Conservation (phyloP, 2,797 vertebrate genomes). For the Leuciscus waleckii region DNA sequence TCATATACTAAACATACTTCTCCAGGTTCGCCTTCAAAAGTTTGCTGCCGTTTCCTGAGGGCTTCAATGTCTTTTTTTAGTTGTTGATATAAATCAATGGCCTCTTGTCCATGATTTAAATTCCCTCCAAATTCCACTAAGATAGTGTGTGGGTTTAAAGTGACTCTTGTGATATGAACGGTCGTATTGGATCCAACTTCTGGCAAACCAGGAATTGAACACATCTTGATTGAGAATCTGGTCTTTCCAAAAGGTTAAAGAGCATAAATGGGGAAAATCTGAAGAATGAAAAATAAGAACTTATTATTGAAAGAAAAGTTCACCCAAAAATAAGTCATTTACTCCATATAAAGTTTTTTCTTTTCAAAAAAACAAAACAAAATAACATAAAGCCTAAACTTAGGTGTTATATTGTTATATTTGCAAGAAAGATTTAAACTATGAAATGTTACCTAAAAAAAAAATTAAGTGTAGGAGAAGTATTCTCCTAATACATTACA, state of each 20-base stretch:
- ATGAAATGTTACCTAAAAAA: too few species aligned
- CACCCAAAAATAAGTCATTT: not conserved
- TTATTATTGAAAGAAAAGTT: not conserved
- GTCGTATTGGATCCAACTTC: conserved; percentile 71
- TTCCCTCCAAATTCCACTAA: conserved; percentile 85
- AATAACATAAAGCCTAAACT: not conserved
- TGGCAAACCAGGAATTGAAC: conserved; percentile 67
- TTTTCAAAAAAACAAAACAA: too few species aligned
- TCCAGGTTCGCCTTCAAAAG: conserved; percentile 74
- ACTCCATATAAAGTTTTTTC: not conserved
- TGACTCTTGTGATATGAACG: conserved; percentile 80
- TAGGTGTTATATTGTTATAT: not conserved
- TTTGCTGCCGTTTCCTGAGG: conserved; percentile 66
- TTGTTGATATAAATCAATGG: conserved; percentile 63
- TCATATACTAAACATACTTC: conserved; percentile 83
- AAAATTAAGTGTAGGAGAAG: too few species aligned
- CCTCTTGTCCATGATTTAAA: conserved; percentile 69
- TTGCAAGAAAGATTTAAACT: too few species aligned
- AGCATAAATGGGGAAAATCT: not conserved
- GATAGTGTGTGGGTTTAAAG: conserved; percentile 75
- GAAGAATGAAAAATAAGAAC: not conserved
- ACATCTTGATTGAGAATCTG: conserved; percentile 68
- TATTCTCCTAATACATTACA: too few species aligned
- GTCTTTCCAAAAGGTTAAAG: not conserved
- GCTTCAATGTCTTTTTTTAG: conserved; percentile 78